These are phyloP conservation scores for Buceros bicornis DNA, from an alignment of 2,797 vertebrate species.

Conservation along the genomic window DNA sequence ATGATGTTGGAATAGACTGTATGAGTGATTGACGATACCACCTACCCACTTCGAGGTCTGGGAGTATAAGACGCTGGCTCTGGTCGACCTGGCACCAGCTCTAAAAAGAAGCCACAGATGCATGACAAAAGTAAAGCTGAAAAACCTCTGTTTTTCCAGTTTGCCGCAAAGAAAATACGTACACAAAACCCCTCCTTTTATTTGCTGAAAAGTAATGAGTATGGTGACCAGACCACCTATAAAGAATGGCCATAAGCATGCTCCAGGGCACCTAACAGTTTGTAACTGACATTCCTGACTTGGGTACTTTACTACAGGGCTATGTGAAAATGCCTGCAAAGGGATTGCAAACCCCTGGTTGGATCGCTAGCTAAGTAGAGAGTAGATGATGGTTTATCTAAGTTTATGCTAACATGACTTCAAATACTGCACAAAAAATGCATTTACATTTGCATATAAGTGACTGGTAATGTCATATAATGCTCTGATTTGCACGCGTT, in stretches of 20 bases:
- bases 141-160: background rate
- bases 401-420: conserved; percentile 30
- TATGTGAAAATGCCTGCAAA: conserved; percentile 30
- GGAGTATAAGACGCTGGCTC: background rate
- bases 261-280: conserved; percentile 17
- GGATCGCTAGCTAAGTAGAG: conserved; percentile 10
- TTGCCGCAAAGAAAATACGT: background rate
- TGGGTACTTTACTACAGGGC: background rate
- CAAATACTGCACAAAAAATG: conserved; percentile 1
- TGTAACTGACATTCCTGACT: background rate
- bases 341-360: conserved; percentile 20
- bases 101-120: background rate
- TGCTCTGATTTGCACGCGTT: conserved; percentile 63
- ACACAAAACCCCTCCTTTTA: background rate
- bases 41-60: background rate
- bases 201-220: conserved; percentile 1
- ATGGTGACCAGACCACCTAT: conserved; percentile 50
- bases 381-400: background rate
- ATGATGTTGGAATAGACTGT: background rate
- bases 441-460: conserved; percentile 59
- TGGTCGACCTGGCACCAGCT: background rate
- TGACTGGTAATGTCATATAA: conserved; percentile 55
- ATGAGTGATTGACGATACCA: background rate
- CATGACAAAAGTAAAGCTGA: background rate
- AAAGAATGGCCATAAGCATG: conserved; percentile 15